These are phyloP conservation scores for Falco peregrinus DNA, from an alignment of 2,797 vertebrate genomes.

Conservation along the genomic window DNA sequence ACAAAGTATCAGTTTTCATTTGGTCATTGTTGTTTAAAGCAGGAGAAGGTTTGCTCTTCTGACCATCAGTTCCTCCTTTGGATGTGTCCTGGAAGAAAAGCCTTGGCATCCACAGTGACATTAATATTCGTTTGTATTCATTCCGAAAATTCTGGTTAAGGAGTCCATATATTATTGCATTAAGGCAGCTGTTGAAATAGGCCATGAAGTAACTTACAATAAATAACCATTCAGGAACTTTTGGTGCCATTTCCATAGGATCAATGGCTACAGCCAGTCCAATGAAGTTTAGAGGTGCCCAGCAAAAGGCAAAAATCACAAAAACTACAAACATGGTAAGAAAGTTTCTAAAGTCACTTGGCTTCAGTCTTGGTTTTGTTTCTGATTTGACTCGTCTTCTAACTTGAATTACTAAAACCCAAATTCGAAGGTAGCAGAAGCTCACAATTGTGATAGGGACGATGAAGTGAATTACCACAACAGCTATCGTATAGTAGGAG, in stretches of 20 bases:
- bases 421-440: conserved; percentile 89
- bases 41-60: conserved; percentile 83
- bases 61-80: conserved; percentile 80
- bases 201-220: conserved; percentile 92
- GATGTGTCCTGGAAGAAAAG: conserved; percentile 84
- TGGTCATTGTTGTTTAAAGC: conserved; percentile 86
- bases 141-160: conserved; percentile 93
- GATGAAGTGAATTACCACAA: conserved; percentile 86
- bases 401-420: conserved; percentile 88
- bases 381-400: conserved; percentile 82
- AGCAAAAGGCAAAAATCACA: conserved; percentile 88
- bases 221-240: conserved; percentile 86
- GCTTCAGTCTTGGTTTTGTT: conserved; percentile 75
- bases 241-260: conserved; percentile 79
- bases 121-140: conserved; percentile 86
- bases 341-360: conserved; percentile 84
- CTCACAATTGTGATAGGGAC: conserved; percentile 85
- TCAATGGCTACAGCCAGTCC: conserved; percentile 84
- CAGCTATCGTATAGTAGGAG: conserved; percentile 81
- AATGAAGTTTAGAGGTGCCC: conserved; percentile 88
- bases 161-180: conserved; percentile 95
- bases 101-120: conserved; percentile 81
- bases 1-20: conserved; percentile 79
- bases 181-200: conserved; percentile 99
- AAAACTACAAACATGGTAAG: conserved; percentile 91